Evolutionary conservation across 2,113 vertebrate species (phyloP).

Genomic region (Ceratotherium simum): DNA sequence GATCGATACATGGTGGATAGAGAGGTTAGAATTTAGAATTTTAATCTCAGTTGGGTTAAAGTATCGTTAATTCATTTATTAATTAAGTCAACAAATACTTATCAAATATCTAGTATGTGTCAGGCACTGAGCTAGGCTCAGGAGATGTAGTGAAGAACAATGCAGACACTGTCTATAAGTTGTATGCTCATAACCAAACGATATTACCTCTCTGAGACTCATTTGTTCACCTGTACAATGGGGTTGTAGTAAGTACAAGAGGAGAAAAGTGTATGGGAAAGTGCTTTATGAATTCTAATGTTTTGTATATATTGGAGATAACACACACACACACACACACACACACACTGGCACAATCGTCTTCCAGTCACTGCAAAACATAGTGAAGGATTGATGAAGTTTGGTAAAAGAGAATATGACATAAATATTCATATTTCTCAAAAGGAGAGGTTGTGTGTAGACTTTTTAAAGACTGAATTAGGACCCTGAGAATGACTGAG

Average conservation of each 20-base stretch:
- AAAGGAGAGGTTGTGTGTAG: background rate
- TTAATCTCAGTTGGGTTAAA: background rate
- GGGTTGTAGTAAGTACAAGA: background rate
- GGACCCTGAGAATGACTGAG: background rate
- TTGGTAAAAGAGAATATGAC: background rate
- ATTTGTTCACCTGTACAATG: background rate
- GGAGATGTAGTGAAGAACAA: background rate
- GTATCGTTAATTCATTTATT: background rate
- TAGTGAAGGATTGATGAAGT: background rate
- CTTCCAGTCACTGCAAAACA: background rate
- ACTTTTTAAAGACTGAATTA: background rate
- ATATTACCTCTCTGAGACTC: background rate
- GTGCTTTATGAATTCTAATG: background rate
- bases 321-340: background rate
- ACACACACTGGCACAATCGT: background rate
- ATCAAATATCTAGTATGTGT: background rate
- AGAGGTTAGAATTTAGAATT: background rate
- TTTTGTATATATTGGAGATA: background rate
- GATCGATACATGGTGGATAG: background rate
- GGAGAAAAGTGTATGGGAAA: background rate
- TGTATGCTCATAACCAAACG: background rate
- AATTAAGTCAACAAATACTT: slow-evolving; percentile 23
- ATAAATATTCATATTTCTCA: background rate
- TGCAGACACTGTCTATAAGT: background rate
- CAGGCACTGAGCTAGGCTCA: background rate